Base-by-base conservation (phyloP, 2,113 vertebrate genomes). In the Hiodon tergisus region DNA sequence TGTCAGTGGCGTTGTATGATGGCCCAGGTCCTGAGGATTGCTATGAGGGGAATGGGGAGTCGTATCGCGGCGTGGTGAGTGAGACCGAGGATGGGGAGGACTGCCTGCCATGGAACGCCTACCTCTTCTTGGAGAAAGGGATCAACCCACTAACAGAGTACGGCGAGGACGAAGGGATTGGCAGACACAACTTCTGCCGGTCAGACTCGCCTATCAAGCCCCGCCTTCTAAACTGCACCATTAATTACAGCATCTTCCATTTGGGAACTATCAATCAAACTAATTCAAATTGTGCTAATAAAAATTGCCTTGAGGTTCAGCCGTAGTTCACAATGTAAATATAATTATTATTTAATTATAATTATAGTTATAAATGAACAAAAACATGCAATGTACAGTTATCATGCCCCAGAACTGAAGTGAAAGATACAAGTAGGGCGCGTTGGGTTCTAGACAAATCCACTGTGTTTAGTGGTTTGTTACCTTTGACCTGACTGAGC, bases 171-270 rank as follows among this genome's bases (percentile, higher is more conserved):
- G 79, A 86, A 0, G 88, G 89, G 67, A 82, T 92, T 10, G 90
- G 90, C 11, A 84, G 71, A 17, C 90, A 92, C 80, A 92, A 91
- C 80, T 88, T 83, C 76, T 92, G 91, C 90, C 90, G 91, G 91
- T 92, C 16, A 72, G 61, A 67, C 5, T 31, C 11, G 9, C 51
- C 55, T 16, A 31, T 31, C 31, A 3, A 2, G 10, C 65, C 52
- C 62, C 1, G 13, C 14, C 16, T 17, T 65, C 11, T 69, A 2
- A 14, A 59, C 9, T 6, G 9, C 9, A 59, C 5, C 9, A 9
- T 59, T 59, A 4, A 11, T 4, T 59, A 59, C 58, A 59, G 58
- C 58, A 3, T 59, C 9, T 11, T 9, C 58, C 14, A 9, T 11
- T 14, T 3, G 4, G 31, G 31, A 31, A 1, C 31, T 31, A 31